phyloP scores from a whole-genome alignment of 2,888 invertebrate genomes.

The Nomada goodeniana region DNA sequence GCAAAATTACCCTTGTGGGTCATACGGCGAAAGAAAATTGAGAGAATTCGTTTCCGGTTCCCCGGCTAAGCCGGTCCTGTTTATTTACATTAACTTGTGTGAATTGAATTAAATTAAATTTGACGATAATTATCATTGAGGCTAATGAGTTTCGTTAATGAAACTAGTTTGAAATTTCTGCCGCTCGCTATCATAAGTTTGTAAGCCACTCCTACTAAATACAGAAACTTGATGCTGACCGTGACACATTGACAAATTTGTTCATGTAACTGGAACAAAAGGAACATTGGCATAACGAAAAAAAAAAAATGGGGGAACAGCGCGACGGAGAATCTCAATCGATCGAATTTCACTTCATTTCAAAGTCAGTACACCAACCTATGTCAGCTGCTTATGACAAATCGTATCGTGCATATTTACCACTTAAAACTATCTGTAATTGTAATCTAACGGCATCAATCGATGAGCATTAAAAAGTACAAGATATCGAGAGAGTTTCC shows the following conservation, averaged over 20 bases:
- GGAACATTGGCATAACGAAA: constrained; percentile 37
- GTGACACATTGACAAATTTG: constrained; percentile 27
- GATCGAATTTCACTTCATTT: constrained; percentile 73
- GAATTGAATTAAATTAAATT: not conserved
- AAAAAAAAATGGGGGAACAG: constrained; percentile 33
- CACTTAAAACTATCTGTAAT: constrained; percentile 13
- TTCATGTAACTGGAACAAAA: constrained; percentile 64
- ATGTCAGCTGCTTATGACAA: constrained; percentile 50
- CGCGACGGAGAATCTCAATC: constrained; percentile 66
- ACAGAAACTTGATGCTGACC: not conserved
- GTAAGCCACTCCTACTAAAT: not conserved
- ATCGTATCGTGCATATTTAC: constrained; percentile 12
- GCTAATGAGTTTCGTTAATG: constrained; percentile 15
- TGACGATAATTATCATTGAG: constrained; percentile 2
- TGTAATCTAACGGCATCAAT: not conserved
- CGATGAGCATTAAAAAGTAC: not conserved
- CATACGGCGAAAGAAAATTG: constrained; percentile 4
- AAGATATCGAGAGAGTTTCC: not conserved
- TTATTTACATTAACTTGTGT: not conserved
- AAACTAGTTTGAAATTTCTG: not conserved
- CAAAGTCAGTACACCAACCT: constrained; percentile 64
- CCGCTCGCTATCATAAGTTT: not conserved
- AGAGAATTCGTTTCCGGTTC: not conserved
- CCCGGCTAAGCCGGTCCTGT: not conserved
- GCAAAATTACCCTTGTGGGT: constrained; percentile 38